Evolutionary conservation across 2,888 invertebrate genomes (phyloP), one percentile per base, ranked within the genome.

Genomic region (Polyommatus icarus): DNA sequence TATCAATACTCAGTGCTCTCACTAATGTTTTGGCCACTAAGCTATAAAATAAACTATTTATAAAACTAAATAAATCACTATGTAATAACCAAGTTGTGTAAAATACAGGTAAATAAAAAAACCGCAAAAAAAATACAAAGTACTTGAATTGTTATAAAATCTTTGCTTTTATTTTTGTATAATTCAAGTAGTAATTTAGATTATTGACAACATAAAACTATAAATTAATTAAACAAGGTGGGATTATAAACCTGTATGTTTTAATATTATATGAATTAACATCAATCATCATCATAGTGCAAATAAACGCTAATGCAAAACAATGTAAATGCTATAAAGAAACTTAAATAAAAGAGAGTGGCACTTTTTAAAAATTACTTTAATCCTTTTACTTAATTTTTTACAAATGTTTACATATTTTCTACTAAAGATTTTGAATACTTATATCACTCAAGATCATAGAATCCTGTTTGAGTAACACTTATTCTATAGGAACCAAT

Each of bases 401-500:
- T 67, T 67, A 67, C 67, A 67, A 29, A 67, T 29, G 12, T 20
- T 67, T 29, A 67, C 61, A 32, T n/a, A n/a, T n/a, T 18, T 15
- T 29, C 29, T 20, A 20, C 20, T 20, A 61, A 61, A 67, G 67
- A 67, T 67, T 67, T 67, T 67, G 67, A 32, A 32, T 67, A n/a
- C n/a, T n/a, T n/a, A 67, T 29, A 32, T 32, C 29, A 29, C 29
- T 67, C 67, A 67, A 24, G 2, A 50, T 75, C 24, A 29, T 18
- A 75, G 5, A 29, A 54, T 29, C 75, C 73, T 20, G 3, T 18
- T 54, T 18, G 46, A 50, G 29, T 8, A 75, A 54, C 54, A 54
- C 75, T 75, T 50, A 75, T 75, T 78, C 83, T 84, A 82, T 84
- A 87, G 85, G 86, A 87, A 87, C 85, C 82, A 84, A 83, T 67